Conservation (phyloP, 1,140 invertebrate species). For the Lepeophtheirus salmonis region DNA sequence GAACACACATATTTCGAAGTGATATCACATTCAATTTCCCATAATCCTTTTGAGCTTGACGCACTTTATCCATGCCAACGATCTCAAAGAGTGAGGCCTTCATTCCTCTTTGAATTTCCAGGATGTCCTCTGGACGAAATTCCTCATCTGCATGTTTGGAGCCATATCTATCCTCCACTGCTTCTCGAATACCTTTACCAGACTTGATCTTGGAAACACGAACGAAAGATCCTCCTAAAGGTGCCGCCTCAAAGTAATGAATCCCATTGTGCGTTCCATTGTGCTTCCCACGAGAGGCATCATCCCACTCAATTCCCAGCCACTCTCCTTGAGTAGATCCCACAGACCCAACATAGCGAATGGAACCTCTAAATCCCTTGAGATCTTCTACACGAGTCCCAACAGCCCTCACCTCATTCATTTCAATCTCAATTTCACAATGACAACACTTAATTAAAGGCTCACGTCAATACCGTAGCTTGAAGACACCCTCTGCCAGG, state of each 20-base stretch:
- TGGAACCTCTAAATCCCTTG: constrained; percentile 35
- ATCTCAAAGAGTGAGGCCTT: constrained; percentile 62
- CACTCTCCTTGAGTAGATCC: constrained; percentile 41
- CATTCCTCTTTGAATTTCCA: constrained; percentile 40
- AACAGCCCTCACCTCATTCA: too few species aligned
- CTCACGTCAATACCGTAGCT: too few species aligned
- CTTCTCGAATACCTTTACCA: constrained; percentile 19
- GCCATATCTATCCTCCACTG: constrained; percentile 19
- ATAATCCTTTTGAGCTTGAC: constrained; percentile 3
- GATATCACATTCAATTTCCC: constrained; percentile 1
- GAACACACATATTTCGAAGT: constrained; percentile 1
- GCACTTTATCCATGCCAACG: constrained; percentile 68
- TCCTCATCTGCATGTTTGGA: neutral
- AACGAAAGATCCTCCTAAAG: constrained; percentile 55
- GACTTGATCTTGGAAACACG: constrained; percentile 48
- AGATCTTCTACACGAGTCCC: constrained; percentile 21
- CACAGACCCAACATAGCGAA: constrained; percentile 39
- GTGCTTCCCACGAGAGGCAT: constrained; percentile 64
- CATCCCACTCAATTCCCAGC: constrained; percentile 87
- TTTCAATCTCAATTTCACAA: too few species aligned
- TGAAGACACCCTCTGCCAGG: too few species aligned
- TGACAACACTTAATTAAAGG: too few species aligned
- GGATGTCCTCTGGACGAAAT: constrained; percentile 27
- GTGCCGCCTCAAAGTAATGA: constrained; percentile 54
- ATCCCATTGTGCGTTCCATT: constrained; percentile 58